Percentiles rank a stretch among this genome's conserved stretches.
These are phyloP conservation scores for Strix aluco DNA, from an alignment of 2,113 vertebrate genomes.

Conservation along the genomic window DNA sequence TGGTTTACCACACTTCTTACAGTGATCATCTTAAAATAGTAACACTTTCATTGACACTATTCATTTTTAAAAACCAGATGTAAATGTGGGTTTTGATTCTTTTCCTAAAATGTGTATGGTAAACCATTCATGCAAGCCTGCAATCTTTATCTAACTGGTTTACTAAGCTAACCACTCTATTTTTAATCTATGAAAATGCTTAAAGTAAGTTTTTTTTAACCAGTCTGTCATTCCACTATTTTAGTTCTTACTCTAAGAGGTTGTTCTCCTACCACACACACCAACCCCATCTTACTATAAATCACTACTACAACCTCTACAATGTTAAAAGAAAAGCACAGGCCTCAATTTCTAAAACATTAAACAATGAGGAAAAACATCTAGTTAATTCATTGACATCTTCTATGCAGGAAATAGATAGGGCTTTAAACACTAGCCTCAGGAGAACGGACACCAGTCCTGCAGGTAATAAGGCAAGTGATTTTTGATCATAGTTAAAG, in stretches of 20 bases:
- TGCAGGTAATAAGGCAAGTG: background rate
- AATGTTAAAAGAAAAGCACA: background rate
- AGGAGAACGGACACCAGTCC: background rate
- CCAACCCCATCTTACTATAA: background rate
- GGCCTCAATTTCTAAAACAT: background rate
- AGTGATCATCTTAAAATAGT: background rate
- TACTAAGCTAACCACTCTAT: background rate
- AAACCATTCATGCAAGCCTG: background rate
- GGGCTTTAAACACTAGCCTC: background rate
- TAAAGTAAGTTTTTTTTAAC: background rate
- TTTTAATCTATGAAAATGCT: background rate
- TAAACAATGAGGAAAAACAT: background rate
- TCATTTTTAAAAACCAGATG: background rate
- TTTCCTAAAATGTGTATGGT: background rate
- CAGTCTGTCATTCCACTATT: background rate
- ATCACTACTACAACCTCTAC: background rate
- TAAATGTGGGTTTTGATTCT: background rate
- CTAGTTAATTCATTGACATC: background rate
- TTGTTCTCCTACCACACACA: background rate
- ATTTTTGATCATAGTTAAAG: background rate
- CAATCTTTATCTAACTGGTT: background rate
- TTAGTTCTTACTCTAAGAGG: background rate
- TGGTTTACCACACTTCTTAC: background rate
- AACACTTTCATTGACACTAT: background rate
- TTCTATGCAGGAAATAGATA: background rate